A percentile compares a stretch with the other conserved stretches of the same genome.
Conservation (phyloP, 2,113 vertebrate genomes). For the pig (Sus scrofa) region T2T-Sscrofa CM000822.6:81007001-81007500, state of each 20-base stretch:
- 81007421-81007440: background rate
- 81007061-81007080: background rate
- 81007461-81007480: rapidly evolving
- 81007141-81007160: background rate
- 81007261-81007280: too few species aligned
- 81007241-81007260: too few species aligned
- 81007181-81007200: background rate
- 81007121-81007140: background rate
- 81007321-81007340: too few species aligned
- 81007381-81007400: background rate
- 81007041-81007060: background rate
- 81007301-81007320: too few species aligned
- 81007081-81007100: background rate
- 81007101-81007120: background rate
- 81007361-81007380: too few species aligned
- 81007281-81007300: too few species aligned
- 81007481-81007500: background rate
- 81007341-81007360: too few species aligned
- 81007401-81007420: background rate
- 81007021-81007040: background rate
- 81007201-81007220: background rate
- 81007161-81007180: background rate
- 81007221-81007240: background rate
- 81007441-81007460: background rate
- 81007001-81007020: background rate